phyloP scores from a whole-genome alignment of 92 coral and sea anemone species.

The Blastomussa wellsi region DNA sequence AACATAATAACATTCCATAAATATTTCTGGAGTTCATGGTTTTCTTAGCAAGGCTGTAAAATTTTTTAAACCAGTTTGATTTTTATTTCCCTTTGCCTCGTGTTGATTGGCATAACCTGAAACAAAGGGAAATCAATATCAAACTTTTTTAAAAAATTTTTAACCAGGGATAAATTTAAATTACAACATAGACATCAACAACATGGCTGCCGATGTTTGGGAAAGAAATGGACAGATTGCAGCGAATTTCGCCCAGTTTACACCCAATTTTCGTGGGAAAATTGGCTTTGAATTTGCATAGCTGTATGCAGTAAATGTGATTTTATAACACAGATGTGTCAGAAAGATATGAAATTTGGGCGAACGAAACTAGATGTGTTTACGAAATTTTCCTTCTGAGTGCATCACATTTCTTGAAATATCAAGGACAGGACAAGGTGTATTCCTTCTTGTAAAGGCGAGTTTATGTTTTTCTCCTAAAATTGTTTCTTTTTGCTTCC shows the following conservation, averaged over 20 bases:
- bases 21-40: too few species aligned
- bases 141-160: too few species aligned
- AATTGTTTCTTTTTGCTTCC: constrained; percentile 3
- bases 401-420: not conserved
- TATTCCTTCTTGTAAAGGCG: not conserved
- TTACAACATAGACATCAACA: too few species aligned
- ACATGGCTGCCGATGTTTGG: not conserved
- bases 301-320: not conserved
- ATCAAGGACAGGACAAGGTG: not conserved
- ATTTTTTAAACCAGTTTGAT: too few species aligned
- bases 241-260: not conserved
- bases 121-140: too few species aligned
- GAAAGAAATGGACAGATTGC: not conserved
- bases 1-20: too few species aligned
- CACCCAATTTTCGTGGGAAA: not conserved
- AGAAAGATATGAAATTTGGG: not conserved
- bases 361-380: constrained; percentile 1
- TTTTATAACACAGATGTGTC: not conserved
- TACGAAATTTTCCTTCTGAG: not conserved
- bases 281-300: not conserved
- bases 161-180: too few species aligned
- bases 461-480: not conserved
- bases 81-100: too few species aligned
- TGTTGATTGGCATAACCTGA: too few species aligned
- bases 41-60: too few species aligned